phyloP scores from a whole-genome alignment of 2,113 vertebrate species.

The Nicator chloris region DNA sequence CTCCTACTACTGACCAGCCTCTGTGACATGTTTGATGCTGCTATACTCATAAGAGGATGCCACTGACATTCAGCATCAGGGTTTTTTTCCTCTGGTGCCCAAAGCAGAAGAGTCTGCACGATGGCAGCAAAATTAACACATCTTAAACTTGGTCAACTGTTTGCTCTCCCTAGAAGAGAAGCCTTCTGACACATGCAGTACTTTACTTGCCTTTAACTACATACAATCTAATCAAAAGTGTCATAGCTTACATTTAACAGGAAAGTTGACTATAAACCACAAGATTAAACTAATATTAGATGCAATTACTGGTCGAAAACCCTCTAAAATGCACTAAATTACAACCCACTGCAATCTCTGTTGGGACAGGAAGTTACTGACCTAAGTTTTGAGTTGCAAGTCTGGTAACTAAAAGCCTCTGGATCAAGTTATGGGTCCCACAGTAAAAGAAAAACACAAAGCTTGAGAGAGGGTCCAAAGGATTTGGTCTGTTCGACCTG shows the following conservation, averaged over 20 bases:
- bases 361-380: not conserved
- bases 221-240: not conserved
- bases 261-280: not conserved
- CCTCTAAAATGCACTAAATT: not conserved
- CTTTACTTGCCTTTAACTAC: not conserved
- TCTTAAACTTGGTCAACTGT: not conserved
- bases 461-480: not conserved
- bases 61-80: not conserved
- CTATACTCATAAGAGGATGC: not conserved
- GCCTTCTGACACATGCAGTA: not conserved
- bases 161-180: not conserved
- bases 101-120: not conserved
- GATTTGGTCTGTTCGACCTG: not conserved
- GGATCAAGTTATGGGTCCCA: not conserved
- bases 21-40: fast-evolving
- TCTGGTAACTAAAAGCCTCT: not conserved
- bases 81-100: not conserved
- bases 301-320: not conserved
- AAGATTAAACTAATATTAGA: not conserved
- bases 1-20: not conserved
- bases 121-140: not conserved
- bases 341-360: not conserved
- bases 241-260: not conserved
- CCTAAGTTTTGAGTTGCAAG: not conserved
- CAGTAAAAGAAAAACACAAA: not conserved